phyloP scores from a whole-genome alignment of 2,113 vertebrate genomes.

The Semnopithecus entellus region DNA sequence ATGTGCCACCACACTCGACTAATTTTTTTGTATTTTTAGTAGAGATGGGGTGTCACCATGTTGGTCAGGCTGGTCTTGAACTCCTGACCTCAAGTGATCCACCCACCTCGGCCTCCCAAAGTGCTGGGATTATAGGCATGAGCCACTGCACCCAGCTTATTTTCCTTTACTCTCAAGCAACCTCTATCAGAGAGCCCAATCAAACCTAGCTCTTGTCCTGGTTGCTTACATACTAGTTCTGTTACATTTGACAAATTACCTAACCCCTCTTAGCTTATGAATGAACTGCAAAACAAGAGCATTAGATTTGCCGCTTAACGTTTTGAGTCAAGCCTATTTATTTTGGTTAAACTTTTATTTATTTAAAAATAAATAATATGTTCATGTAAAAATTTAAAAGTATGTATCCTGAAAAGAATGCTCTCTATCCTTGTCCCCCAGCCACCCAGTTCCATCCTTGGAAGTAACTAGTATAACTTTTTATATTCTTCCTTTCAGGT shows the following conservation, averaged over 20 bases:
- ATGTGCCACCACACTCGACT: too few species aligned
- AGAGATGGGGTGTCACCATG: too few species aligned
- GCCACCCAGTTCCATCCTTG: neutral
- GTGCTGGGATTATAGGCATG: too few species aligned
- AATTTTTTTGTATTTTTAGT: too few species aligned
- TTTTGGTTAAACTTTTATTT: neutral
- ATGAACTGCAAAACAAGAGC: neutral
- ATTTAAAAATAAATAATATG: neutral
- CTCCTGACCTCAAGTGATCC: too few species aligned
- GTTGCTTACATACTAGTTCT: neutral
- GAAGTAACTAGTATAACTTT: neutral
- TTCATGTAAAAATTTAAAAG: neutral
- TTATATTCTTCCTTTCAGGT: neutral
- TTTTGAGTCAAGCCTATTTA: neutral
- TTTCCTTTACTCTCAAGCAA: neutral
- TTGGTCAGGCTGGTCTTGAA: too few species aligned
- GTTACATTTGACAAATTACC: neutral
- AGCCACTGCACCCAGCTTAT: neutral
- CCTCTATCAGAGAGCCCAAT: neutral
- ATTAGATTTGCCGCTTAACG: neutral
- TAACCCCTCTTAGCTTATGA: neutral
- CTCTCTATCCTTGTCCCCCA: neutral
- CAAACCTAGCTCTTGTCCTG: neutral
- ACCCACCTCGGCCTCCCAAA: too few species aligned
- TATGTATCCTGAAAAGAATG: neutral